phyloP scores from a whole-genome alignment of 2,797 vertebrate genomes.

The Loris lydekkerianus region DNA sequence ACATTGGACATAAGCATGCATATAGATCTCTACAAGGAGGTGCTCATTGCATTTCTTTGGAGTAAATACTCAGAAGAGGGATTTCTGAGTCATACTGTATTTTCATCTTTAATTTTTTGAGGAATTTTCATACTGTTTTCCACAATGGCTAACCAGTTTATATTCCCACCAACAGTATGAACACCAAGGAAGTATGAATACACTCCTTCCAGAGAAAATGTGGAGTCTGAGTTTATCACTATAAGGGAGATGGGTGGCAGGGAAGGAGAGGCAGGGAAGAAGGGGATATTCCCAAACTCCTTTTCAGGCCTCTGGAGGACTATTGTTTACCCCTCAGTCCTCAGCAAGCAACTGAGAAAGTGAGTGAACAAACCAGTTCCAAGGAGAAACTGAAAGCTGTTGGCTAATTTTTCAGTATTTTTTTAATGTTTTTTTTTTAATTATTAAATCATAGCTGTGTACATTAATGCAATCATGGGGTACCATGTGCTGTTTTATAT shows the following conservation, averaged over 20 bases:
- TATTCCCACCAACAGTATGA: neutral
- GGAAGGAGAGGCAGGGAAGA: neutral
- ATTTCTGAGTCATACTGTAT: neutral
- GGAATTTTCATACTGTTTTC: neutral
- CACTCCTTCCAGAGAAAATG: neutral
- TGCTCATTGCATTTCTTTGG: neutral
- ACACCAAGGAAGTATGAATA: neutral
- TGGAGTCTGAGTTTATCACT: neutral
- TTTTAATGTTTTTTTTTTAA: too few species aligned
- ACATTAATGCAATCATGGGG: too few species aligned
- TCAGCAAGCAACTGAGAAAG: neutral
- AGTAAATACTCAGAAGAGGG: neutral
- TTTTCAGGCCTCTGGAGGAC: neutral
- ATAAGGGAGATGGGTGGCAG: neutral
- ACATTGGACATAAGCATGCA: neutral
- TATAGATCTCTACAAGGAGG: neutral
- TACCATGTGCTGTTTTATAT: too few species aligned
- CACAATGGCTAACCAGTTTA: neutral
- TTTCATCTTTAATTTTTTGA: neutral
- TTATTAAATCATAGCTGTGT: too few species aligned
- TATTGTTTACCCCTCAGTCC: neutral
- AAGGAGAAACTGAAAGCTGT: neutral
- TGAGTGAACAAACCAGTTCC: neutral
- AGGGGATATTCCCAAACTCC: neutral
- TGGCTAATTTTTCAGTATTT: slow-evolving; percentile 25